Base-by-base conservation (phyloP, 2,888 invertebrate species). In the Notocelia uddmanniana region DNA sequence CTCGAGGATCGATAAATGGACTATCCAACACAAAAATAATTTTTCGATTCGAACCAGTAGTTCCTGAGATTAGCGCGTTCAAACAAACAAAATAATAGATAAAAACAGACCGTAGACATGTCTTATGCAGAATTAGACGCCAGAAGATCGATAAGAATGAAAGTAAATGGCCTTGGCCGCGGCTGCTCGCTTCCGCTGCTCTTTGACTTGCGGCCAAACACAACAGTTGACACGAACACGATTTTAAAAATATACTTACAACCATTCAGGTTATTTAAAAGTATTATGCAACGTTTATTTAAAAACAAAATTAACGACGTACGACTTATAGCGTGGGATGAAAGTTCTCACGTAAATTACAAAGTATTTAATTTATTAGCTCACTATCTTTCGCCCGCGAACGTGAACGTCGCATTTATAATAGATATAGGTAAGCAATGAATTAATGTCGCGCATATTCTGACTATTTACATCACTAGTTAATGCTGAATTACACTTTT, bases 131-230 rank as follows among this genome's bases (percentile, higher is more conserved):
- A 34, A 23, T 19, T 55, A 19, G 45, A 13, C 55, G 55, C 58
- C 68, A 31, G 34, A 58, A 62, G 63, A 74, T 70, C 70, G 62
- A 74, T 74, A 74, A 72, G 66, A 58, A 63, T 55, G 70, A 62
- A 69, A 54, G 71, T 72, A 74, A 68, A 68, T 71, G 84, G 78
- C 83, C 86, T 84, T 85, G 85, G 83, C 82, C 81, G 77, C 77
- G 76, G 76, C 76, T 74, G 74, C 59, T 69, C 57, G 75, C 73
- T 83, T 84, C 80, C 81, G 79, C 73, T 74, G 76, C 76, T 77
- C 77, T 77, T 86, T 86, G 86, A 88, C 80, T 82, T 79, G 76
- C 74, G 78, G 85, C 88, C 88, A 88, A 89, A 84, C 78, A 77
- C 71, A 81, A 78, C 77, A 76, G 62, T 73, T 48, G 75, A 76